A percentile compares a stretch with the other conserved stretches of the same genome.
Evolutionary conservation across 2,888 invertebrate species (phyloP).

Genomic region (Argyra leucocephala): DNA sequence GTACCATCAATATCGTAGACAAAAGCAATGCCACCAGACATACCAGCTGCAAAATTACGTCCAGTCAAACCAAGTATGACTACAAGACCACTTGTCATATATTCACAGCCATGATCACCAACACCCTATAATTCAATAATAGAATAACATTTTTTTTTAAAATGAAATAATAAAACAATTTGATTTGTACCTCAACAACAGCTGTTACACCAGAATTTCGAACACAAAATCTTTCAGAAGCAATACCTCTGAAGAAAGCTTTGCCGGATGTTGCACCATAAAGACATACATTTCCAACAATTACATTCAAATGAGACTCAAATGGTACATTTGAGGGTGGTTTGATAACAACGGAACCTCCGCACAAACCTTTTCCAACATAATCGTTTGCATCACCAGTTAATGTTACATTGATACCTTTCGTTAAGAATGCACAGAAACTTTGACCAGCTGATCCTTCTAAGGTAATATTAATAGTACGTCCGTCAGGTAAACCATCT

Average conservation of each 20-base stretch:
- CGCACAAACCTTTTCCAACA: constrained; percentile 91
- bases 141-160: background rate
- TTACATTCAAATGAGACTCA: constrained; percentile 87
- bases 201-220: constrained; percentile 93
- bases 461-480: constrained; percentile 67
- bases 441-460: constrained; percentile 96
- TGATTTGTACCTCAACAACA: constrained; percentile 65
- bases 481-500: constrained; percentile 69
- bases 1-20: constrained; percentile 83
- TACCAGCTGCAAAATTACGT: constrained; percentile 97
- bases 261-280: constrained; percentile 94
- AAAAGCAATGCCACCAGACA: constrained; percentile 94
- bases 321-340: constrained; percentile 81
- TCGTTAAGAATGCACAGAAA: constrained; percentile 92
- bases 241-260: constrained; percentile 91
- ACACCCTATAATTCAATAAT: constrained; percentile 54
- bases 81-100: constrained; percentile 94
- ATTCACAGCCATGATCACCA: constrained; percentile 99
- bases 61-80: constrained; percentile 91
- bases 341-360: constrained; percentile 85
- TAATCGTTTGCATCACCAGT: constrained; percentile 99
- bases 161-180: background rate
- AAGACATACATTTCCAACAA: constrained; percentile 95
- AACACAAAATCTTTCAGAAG: constrained; percentile 96
- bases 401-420: constrained; percentile 78